These are phyloP conservation scores for Carduelis carduelis DNA, from an alignment of 2,797 vertebrate species.

Conservation along the genomic window DNA sequence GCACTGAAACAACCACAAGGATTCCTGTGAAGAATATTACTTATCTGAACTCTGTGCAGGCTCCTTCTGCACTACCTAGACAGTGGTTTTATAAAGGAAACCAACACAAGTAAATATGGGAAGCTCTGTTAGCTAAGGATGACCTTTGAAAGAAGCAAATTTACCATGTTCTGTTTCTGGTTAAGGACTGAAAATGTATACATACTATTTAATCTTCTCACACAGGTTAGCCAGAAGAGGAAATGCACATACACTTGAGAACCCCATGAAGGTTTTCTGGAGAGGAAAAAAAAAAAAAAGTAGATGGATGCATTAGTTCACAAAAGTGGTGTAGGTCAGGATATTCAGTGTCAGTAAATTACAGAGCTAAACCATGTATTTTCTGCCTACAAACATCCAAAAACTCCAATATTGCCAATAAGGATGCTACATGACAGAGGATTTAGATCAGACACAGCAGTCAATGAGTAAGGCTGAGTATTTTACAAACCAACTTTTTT, in stretches of 20 bases:
- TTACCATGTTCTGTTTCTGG: not conserved
- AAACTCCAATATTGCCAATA: not conserved
- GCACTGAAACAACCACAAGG: not conserved
- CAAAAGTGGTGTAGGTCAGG: rapidly evolving
- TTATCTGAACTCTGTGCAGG: not conserved
- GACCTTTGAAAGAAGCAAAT: not conserved
- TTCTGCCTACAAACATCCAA: not conserved
- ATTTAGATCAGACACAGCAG: not conserved
- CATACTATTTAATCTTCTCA: slow-evolving; percentile 71
- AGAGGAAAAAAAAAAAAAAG: slow-evolving; percentile 6
- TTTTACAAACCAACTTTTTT: not conserved
- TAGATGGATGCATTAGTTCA: not conserved
- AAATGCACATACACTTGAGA: slow-evolving; percentile 68
- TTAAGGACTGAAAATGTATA: slow-evolving; percentile 26
- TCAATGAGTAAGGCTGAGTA: not conserved
- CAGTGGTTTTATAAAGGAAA: not conserved
- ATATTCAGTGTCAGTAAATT: not conserved
- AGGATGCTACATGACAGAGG: not conserved
- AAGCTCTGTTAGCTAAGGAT: not conserved
- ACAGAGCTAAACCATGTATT: not conserved
- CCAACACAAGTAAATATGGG: not conserved
- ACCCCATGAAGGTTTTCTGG: slow-evolving; percentile 53
- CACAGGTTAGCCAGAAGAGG: slow-evolving; percentile 72
- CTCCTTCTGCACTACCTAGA: not conserved
- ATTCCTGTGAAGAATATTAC: not conserved